Conservation (phyloP, 2,797 vertebrate species). For the Sebastiscus albofasciatus region DNA sequence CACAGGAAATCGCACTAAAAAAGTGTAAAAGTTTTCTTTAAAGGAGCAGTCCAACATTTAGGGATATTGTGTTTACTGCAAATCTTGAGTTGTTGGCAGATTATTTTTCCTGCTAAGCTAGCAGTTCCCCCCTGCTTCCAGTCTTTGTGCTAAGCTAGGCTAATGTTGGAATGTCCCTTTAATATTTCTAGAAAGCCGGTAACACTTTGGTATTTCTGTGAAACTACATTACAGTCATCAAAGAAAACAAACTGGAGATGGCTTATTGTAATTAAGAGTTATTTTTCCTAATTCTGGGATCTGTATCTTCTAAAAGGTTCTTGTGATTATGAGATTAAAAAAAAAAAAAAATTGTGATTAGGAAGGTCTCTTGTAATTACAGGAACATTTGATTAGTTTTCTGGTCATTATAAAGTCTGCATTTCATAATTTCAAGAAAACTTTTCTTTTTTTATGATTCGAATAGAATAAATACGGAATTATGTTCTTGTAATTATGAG, state of each 20-base stretch:
- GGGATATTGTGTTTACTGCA: not conserved
- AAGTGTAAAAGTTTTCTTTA: not conserved
- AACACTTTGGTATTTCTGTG: not conserved
- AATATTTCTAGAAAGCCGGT: not conserved
- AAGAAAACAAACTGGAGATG: not conserved
- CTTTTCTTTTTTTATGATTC: not conserved
- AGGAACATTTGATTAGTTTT: not conserved
- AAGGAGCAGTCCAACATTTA: not conserved
- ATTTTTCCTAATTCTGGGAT: not conserved
- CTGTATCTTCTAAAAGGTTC: not conserved
- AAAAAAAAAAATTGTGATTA: not conserved
- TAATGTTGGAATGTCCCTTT: constrained; percentile 2
- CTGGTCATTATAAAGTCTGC: not conserved
- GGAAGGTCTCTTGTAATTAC: not conserved
- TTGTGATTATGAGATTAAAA: not conserved
- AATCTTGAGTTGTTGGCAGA: too few species aligned
- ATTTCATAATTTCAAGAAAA: not conserved
- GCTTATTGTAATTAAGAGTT: not conserved
- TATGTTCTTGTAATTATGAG: not conserved
- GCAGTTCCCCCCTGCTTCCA: not conserved
- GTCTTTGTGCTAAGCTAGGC: constrained; percentile 17
- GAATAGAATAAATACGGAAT: not conserved
- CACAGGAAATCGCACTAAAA: not conserved
- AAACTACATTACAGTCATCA: not conserved
- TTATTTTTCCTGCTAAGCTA: not conserved